Conservation (phyloP, 2,113 vertebrate species). For the Pedetes capensis region DNA sequence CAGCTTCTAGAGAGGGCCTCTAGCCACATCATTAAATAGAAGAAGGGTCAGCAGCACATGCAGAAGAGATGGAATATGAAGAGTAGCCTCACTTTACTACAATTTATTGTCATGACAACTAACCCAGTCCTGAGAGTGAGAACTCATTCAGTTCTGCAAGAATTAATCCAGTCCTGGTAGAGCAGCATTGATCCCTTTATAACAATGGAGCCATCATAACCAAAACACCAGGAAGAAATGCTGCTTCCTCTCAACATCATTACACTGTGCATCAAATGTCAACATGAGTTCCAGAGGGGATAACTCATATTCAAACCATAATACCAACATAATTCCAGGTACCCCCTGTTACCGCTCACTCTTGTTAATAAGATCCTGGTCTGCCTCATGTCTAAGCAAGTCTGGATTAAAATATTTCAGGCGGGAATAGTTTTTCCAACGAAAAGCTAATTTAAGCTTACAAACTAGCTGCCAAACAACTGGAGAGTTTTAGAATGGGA, state of each 20-base stretch:
- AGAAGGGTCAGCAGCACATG: background rate
- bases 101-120: background rate
- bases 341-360: background rate
- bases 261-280: background rate
- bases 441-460: background rate
- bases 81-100: background rate
- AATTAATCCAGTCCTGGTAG: background rate
- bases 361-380: background rate
- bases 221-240: background rate
- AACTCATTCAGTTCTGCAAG: background rate
- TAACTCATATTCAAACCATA: background rate
- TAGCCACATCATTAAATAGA: background rate
- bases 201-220: background rate
- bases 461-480: background rate
- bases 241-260: background rate
- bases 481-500: background rate
- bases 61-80: background rate
- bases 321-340: background rate
- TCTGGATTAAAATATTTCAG: conserved; percentile 27
- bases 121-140: background rate
- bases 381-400: background rate
- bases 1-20: no score
- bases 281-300: background rate
- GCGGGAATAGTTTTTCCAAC: background rate
- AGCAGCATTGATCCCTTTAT: background rate